Evolutionary conservation across 2,888 invertebrate genomes (phyloP), one percentile per base, ranked within the genome.

Genomic region (Dynastes grantii): DNA sequence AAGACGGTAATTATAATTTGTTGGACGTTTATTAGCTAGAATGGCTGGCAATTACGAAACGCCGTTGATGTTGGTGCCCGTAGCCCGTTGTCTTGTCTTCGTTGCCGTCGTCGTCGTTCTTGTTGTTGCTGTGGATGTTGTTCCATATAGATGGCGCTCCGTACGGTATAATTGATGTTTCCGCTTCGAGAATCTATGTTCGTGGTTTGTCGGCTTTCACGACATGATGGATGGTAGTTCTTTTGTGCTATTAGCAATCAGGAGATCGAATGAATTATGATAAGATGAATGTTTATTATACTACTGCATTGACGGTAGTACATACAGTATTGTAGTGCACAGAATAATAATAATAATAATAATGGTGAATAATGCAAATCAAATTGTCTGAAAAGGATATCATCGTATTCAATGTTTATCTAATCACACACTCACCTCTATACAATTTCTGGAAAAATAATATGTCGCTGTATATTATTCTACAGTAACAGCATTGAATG

Each of bases 1-100:
- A 49, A 67, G 67, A 45, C 67, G 49, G 45, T 67, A 67, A 67
- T 67, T 67, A 67, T 67, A 67, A 67, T 45, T 67, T 67, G 67
- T 67, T 67, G 45, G 67, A 67, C 67, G 67, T 67, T 67, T 67
- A 67, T 67, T 67, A 67, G 63, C 63, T 27, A 13, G 63, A 63
- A 63, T 63, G 63, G 63, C 63, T 63, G 63, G 63, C 32, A 63
- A 63, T 63, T 63, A 63, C 63, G 63, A 63, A 63, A 63, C 63
- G 63, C 63, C 63, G 63, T 29, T 32, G 63, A 63, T 63, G 63
- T 63, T 63, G 63, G 29, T 63, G 32, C 63, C 29, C 32, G 63
- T 29, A 32, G 63, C 11, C 32, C 27, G 29, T 32, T 32, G 63
- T 63, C 32, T 29, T 63, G 29, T 32, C 11, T 32, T 63, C 32